Evolutionary conservation across 2,113 vertebrate species (phyloP).

Genomic region (Limanda limanda): DNA sequence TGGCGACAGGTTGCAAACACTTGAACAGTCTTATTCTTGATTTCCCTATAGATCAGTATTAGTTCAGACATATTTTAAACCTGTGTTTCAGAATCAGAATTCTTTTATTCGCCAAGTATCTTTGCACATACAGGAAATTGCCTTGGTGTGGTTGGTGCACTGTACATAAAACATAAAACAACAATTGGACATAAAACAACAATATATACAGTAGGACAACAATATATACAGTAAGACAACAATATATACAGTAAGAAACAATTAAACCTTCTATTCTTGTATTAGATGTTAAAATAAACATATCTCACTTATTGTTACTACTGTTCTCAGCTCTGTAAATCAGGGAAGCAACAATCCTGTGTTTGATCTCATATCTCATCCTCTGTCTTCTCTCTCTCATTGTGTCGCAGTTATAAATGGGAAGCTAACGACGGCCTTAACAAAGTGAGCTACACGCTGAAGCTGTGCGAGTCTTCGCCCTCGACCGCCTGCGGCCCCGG

Average conservation of each 20-base stretch:
- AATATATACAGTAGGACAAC: too few relatives aligned
- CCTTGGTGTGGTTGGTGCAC: too few relatives aligned
- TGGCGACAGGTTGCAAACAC: too few relatives aligned
- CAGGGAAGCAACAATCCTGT: neutral
- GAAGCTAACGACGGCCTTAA: slow-evolving; percentile 88
- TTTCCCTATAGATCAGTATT: too few relatives aligned
- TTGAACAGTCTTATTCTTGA: too few relatives aligned
- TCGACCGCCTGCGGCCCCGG: slow-evolving; percentile 72
- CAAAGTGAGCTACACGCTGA: slow-evolving; percentile 86
- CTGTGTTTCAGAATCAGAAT: too few relatives aligned
- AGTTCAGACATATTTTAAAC: neutral
- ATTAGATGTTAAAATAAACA: neutral
- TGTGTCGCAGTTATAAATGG: slow-evolving; percentile 88
- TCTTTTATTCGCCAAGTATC: too few relatives aligned
- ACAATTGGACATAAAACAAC: too few relatives aligned
- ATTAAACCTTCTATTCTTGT: neutral
- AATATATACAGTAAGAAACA: too few relatives aligned
- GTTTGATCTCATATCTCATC: neutral
- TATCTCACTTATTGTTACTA: neutral
- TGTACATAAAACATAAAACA: too few relatives aligned
- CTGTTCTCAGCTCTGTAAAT: neutral
- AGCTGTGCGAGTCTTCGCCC: slow-evolving; percentile 81
- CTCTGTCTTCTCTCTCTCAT: neutral
- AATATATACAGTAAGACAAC: too few relatives aligned
- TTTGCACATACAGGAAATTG: too few relatives aligned